phyloP scores from a whole-genome alignment of 2,113 vertebrate species.

The Mastomys natalensis region DNA sequence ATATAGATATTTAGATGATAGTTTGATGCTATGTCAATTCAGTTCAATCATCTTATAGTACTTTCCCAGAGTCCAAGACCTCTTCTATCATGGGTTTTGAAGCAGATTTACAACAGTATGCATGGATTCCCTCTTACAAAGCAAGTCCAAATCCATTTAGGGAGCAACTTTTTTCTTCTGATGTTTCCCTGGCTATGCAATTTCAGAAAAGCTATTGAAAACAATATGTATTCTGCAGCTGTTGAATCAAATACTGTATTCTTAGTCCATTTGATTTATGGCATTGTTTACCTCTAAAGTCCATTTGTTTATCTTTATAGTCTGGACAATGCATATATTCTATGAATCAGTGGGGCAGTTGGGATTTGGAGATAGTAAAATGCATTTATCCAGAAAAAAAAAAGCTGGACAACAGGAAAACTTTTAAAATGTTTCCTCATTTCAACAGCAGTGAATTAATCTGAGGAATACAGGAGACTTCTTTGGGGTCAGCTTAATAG shows the following conservation, averaged over 20 bases:
- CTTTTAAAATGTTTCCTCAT: background rate
- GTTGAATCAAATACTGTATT: background rate
- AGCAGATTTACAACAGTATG: background rate
- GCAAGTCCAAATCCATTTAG: background rate
- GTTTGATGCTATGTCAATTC: background rate
- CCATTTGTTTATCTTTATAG: background rate
- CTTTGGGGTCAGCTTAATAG: background rate
- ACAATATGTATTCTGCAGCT: background rate
- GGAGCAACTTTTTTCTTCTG: background rate
- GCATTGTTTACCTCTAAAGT: background rate
- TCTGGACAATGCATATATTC: background rate
- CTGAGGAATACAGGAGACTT: background rate
- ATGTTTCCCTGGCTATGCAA: background rate
- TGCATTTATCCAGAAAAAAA: background rate
- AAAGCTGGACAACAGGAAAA: background rate
- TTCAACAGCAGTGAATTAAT: background rate
- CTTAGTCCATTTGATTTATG: background rate
- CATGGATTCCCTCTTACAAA: background rate
- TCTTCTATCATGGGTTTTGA: background rate
- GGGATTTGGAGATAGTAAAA: background rate
- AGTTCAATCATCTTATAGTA: background rate
- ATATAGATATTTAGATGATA: background rate
- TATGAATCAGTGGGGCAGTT: background rate
- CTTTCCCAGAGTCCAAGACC: background rate
- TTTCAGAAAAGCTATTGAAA: background rate